phyloP scores from a whole-genome alignment of 2,797 vertebrate genomes.

The Morelia viridis region DNA sequence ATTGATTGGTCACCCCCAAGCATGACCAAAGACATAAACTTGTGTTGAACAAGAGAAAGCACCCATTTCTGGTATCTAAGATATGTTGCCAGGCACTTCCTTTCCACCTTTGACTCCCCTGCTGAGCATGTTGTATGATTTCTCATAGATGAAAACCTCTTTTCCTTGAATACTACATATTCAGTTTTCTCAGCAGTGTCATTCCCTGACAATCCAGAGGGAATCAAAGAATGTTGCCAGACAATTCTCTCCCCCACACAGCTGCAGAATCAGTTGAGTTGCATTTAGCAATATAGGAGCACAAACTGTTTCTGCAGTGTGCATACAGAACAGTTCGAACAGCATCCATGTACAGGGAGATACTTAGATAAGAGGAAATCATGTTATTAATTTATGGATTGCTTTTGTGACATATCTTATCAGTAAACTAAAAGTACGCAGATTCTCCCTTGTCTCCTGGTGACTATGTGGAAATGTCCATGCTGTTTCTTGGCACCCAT shows the following conservation, averaged over 20 bases:
- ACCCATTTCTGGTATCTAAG: neutral
- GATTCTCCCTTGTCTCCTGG: neutral
- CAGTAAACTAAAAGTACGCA: neutral
- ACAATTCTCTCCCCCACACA: conserved; percentile 46
- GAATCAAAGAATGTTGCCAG: neutral
- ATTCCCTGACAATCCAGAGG: conserved; percentile 14
- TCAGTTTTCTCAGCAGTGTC: neutral
- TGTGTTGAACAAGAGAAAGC: neutral
- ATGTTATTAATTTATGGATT: neutral
- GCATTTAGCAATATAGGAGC: conserved; percentile 36
- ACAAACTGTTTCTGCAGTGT: conserved; percentile 20
- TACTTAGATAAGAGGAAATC: conserved; percentile 28
- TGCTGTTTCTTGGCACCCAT: neutral
- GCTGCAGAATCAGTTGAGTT: conserved; percentile 42
- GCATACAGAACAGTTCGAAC: conserved; percentile 29
- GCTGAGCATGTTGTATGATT: neutral
- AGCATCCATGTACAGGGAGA: conserved; percentile 30
- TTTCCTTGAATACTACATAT: neutral
- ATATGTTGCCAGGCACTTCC: neutral
- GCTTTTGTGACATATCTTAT: neutral
- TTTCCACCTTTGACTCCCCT: neutral
- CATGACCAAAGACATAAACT: neutral
- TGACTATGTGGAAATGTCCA: neutral
- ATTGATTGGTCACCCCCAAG: neutral
- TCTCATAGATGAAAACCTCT: neutral